Conservation (phyloP, 2,888 invertebrate genomes). For the Lymantria monacha region DNA sequence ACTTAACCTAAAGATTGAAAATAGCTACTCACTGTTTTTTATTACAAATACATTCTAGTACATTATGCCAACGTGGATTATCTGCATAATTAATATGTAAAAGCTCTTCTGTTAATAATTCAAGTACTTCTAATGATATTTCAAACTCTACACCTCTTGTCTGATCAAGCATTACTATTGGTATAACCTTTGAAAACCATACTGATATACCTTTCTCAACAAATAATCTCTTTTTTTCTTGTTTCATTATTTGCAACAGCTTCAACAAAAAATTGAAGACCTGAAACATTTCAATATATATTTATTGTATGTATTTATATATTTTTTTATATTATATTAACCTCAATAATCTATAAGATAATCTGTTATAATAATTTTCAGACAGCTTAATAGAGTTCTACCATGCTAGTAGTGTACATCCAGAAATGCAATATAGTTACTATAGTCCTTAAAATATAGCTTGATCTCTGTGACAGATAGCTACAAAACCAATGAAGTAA, state of each 20-base stretch:
- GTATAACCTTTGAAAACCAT: conserved; percentile 76
- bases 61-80: conserved; percentile 58
- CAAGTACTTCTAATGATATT: conserved; percentile 51
- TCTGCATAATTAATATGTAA: conserved; percentile 57
- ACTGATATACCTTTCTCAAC: conserved; percentile 60
- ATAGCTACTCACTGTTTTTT: conserved; percentile 52
- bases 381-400: no score
- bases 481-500: no score
- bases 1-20: background rate
- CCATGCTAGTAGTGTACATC: no score
- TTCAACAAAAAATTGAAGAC: conserved; percentile 42
- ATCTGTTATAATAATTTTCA: no score
- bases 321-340: no score
- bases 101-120: conserved; percentile 65
- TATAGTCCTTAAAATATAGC: no score
- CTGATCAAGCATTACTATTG: conserved; percentile 51
- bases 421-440: no score
- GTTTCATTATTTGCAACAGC: conserved; percentile 51
- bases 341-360: no score
- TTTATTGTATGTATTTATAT: no score
- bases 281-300: conserved; percentile 22
- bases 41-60: conserved; percentile 62
- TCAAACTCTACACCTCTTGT: conserved; percentile 10
- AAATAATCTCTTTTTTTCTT: conserved; percentile 52
- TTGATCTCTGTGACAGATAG: no score